These are phyloP conservation scores for Drosophila pseudotalamancana DNA, from an alignment of 2,888 invertebrate genomes.

Conservation along the genomic window DNA sequence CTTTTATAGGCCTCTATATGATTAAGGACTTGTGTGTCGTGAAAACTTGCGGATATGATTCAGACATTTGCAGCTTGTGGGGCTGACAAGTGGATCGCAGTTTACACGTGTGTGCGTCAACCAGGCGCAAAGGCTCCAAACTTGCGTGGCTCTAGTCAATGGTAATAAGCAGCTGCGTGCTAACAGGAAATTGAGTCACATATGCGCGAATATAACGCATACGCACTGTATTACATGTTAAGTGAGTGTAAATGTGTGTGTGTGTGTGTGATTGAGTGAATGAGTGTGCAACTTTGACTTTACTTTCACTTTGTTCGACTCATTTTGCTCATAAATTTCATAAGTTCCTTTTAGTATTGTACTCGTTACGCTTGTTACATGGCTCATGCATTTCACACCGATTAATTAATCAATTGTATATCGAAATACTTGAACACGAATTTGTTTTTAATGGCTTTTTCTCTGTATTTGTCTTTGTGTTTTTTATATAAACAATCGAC, in stretches of 20 bases:
- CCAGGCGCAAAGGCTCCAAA: slow-evolving; percentile 17
- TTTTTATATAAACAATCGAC: slow-evolving; percentile 25
- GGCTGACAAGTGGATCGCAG: neutral
- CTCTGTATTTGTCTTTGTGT: slow-evolving; percentile 58
- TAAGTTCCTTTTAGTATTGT: slow-evolving; percentile 25
- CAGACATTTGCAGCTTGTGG: slow-evolving; percentile 24
- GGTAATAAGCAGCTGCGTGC: slow-evolving; percentile 61
- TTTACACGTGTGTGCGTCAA: slow-evolving; percentile 33
- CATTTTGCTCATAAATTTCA: slow-evolving; percentile 47
- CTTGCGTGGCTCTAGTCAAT: slow-evolving; percentile 53
- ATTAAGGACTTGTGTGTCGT: slow-evolving; percentile 57
- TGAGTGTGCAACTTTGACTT: slow-evolving; percentile 42
- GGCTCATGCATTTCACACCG: slow-evolving; percentile 44
- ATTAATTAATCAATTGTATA: slow-evolving; percentile 19
- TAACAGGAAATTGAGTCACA: slow-evolving; percentile 57
- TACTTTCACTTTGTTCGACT: slow-evolving; percentile 53
- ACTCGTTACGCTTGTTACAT: slow-evolving; percentile 27
- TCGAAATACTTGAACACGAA: slow-evolving; percentile 8
- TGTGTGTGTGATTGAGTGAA: slow-evolving; percentile 20
- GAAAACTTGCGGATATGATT: slow-evolving; percentile 45
- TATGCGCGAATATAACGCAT: slow-evolving; percentile 57
- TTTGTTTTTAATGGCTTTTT: slow-evolving; percentile 51
- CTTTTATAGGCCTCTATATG: slow-evolving; percentile 51
- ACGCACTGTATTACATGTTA: slow-evolving; percentile 48
- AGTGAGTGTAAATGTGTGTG: slow-evolving; percentile 11